A percentile compares a stretch with the other conserved stretches of the same genome.
These are phyloP conservation scores for Alloplasta piceator DNA, from an alignment of 2,888 invertebrate species.

Conservation along the genomic window DNA sequence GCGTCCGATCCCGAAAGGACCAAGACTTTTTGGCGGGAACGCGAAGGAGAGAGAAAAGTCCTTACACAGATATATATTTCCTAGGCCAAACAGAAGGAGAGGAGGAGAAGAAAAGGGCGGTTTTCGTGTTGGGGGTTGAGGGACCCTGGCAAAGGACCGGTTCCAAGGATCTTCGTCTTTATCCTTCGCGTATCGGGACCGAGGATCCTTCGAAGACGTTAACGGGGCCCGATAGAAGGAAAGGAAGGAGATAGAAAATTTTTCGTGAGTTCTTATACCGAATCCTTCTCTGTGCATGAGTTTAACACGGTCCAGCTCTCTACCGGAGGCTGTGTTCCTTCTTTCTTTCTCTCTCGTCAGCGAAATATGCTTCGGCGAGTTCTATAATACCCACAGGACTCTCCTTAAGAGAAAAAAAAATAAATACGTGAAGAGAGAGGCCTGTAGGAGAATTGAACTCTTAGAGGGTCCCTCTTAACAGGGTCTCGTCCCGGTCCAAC, in stretches of 20 bases:
- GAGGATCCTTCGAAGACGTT: slow-evolving; percentile 54
- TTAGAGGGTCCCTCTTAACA: slow-evolving; percentile 50
- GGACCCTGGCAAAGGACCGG: slow-evolving; percentile 63
- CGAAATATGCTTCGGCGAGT: slow-evolving; percentile 37
- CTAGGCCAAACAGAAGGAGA: no score
- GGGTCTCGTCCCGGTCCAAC: slow-evolving; percentile 52
- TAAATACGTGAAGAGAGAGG: neutral
- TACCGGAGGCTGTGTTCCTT: slow-evolving; percentile 50
- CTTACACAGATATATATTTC: neutral
- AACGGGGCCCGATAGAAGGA: slow-evolving; percentile 51
- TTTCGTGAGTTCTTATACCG: slow-evolving; percentile 36
- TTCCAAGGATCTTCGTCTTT: slow-evolving; percentile 39
- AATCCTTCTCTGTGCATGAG: no score
- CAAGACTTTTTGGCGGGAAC: slow-evolving; percentile 57
- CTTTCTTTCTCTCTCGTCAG: slow-evolving; percentile 50
- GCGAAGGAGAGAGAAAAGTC: slow-evolving; percentile 14
- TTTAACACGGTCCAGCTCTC: no score
- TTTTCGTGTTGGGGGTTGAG: slow-evolving; percentile 54
- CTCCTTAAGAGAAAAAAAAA: no score
- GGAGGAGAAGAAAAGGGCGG: slow-evolving; percentile 42
- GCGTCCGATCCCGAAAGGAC: slow-evolving; percentile 8
- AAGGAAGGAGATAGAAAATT: neutral
- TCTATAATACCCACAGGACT: neutral
- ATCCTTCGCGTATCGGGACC: slow-evolving; percentile 37
- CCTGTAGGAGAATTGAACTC: slow-evolving; percentile 52